Percentiles rank a stretch among this genome's conserved stretches.
These are phyloP conservation scores for Caerostris extrusa DNA, from an alignment of 1,140 invertebrate species.

Conservation along the genomic window DNA sequence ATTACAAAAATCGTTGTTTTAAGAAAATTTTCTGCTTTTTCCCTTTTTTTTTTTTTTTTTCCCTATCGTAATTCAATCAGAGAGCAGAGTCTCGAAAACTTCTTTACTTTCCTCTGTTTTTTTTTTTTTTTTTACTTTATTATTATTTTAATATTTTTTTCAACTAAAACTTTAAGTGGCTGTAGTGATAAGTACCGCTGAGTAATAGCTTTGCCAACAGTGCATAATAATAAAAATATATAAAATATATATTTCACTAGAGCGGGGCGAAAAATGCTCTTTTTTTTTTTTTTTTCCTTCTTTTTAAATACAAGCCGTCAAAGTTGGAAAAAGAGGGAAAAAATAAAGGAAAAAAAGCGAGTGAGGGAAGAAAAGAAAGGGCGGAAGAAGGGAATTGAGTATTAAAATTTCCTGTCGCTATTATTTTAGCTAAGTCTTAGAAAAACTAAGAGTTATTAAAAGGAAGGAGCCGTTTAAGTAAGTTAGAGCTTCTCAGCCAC, in stretches of 20 bases:
- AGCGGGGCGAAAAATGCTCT: not conserved
- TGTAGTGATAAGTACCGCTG: slow-evolving; percentile 68
- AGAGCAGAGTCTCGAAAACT: slow-evolving; percentile 11
- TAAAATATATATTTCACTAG: slow-evolving; percentile 26
- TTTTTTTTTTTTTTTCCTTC: no score
- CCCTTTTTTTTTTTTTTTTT: not conserved
- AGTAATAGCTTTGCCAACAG: slow-evolving; percentile 67
- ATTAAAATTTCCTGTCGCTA: slow-evolving; percentile 76
- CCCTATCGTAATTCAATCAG: slow-evolving; percentile 74
- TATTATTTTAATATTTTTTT: not conserved
- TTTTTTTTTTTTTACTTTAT: no score
- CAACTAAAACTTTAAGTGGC: slow-evolving; percentile 73
- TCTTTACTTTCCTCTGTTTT: not conserved
- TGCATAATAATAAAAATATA: slow-evolving; percentile 60
- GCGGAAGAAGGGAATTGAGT: slow-evolving; percentile 50
- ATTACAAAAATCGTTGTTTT: slow-evolving; percentile 59
- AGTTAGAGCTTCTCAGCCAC: slow-evolving; percentile 41
- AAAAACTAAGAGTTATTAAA: slow-evolving; percentile 72
- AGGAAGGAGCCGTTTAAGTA: slow-evolving; percentile 72
- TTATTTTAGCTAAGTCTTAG: slow-evolving; percentile 74
- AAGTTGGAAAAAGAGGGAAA: slow-evolving; percentile 15
- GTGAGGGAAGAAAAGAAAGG: not conserved
- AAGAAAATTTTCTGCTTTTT: slow-evolving; percentile 19
- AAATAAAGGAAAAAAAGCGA: slow-evolving; percentile 3
- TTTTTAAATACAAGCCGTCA: slow-evolving; percentile 69